phyloP scores from a whole-genome alignment of 2,113 vertebrate species.

The Leptobrachium ailaonicum region DNA sequence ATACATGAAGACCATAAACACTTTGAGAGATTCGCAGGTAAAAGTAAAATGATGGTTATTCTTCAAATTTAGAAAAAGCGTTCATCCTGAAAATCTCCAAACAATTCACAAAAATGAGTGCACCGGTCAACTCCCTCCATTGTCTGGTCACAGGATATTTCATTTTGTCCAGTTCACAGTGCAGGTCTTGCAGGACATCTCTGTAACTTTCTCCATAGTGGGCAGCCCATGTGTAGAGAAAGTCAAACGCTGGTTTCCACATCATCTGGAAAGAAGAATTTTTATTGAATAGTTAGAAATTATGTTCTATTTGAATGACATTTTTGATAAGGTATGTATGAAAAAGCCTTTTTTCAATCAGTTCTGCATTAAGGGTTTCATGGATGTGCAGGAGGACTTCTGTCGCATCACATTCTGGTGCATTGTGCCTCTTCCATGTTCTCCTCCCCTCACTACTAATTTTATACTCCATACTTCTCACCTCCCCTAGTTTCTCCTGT shows the following conservation, averaged over 20 bases:
- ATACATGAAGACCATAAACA: neutral
- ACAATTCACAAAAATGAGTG: slow-evolving; percentile 86
- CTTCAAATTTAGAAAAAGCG: slow-evolving; percentile 70
- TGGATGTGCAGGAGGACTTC: no score
- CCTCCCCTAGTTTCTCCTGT: no score
- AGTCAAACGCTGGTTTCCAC: slow-evolving; percentile 99
- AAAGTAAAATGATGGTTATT: slow-evolving; percentile 42
- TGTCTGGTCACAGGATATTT: slow-evolving; percentile 89
- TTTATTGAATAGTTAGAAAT: no score
- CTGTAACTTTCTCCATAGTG: slow-evolving; percentile 82
- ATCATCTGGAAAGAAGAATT: slow-evolving; percentile 73
- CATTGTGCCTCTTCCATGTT: no score
- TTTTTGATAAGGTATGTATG: no score
- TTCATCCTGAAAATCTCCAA: slow-evolving; percentile 78
- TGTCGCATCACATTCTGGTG: no score
- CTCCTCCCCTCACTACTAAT: no score
- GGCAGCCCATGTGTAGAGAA: slow-evolving; percentile 87
- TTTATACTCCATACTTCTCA: no score
- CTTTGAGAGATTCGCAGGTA: no score
- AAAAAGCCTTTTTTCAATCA: no score
- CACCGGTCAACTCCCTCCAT: slow-evolving; percentile 90
- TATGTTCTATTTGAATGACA: no score
- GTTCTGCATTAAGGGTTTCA: no score
- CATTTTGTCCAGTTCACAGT: slow-evolving; percentile 90
- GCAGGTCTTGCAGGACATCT: slow-evolving; percentile 91